Conservation (phyloP, 2,113 vertebrate genomes). For the Taxidea taxus region DNA sequence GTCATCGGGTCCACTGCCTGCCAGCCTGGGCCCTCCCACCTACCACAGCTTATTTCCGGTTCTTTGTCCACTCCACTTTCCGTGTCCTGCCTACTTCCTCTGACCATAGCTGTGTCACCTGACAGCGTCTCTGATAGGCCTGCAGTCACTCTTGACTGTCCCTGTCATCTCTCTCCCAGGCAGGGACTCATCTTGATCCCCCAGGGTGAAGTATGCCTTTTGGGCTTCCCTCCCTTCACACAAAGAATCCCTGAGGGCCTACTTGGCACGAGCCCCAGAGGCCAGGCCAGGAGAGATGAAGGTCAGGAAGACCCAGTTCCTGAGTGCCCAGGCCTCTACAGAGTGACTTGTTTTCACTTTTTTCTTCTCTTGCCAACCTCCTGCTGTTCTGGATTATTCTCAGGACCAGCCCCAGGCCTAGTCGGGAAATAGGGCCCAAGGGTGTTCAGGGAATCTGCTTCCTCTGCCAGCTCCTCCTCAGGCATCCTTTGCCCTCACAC, state of each 20-base stretch:
- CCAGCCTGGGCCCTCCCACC: background rate
- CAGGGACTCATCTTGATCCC: background rate
- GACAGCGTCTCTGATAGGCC: background rate
- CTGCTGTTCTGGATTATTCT: background rate
- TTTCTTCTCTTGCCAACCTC: background rate
- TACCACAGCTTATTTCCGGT: background rate
- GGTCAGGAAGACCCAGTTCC: background rate
- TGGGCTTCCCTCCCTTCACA: background rate
- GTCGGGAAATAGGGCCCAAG: background rate
- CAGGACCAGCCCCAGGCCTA: background rate
- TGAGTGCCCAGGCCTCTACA: background rate
- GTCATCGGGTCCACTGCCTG: background rate
- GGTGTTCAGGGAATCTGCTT: background rate
- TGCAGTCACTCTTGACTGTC: background rate
- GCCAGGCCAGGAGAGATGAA: background rate
- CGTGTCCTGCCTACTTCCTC: background rate
- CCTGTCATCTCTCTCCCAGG: background rate
- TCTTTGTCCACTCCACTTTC: background rate
- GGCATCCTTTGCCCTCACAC: background rate
- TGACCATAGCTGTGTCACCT: background rate
- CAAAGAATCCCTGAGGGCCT: too few relatives aligned
- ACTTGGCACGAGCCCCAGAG: too few relatives aligned
- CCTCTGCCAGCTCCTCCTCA: too few relatives aligned
- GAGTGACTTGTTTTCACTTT: background rate
- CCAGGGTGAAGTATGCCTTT: background rate